Evolutionary conservation across 1,140 invertebrate genomes (phyloP), one percentile per base, ranked within the genome.

Genomic region (Diprion similis): DNA sequence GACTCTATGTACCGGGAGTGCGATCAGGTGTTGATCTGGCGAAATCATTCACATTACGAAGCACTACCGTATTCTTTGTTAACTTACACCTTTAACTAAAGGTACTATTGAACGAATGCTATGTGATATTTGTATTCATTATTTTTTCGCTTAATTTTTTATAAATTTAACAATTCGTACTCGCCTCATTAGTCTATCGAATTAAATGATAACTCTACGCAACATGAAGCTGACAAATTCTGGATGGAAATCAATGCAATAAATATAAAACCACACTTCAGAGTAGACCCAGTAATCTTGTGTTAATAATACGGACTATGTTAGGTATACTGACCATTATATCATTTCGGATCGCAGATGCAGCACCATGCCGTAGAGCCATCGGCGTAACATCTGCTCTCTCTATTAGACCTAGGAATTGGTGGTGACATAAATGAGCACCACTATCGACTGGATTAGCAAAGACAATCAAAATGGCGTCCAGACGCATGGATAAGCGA

Each of bases 401-500:
- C 48, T 51, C n/a, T 51, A n/a, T 51, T 3, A 4, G 51, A 15
- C 51, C n/a, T 17, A 9, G 4, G 11, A 59, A 59, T 59, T 17
- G 51, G 9, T 59, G 51, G n/a, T 15, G 24, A 59, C 6, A 37
- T 37, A 37, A 37, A 37, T 37, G 24, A 37, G 24, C 24, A 37
- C 11, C 51, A 17, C 11, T 13, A 59, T 15, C 51, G 51, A 59
- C 24, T 37, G 51, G 51, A 59, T 59, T 59, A 59, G 11, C 51
- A 17, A 59, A 59, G 51, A 59, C 51, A 59, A 59, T 59, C 51
- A 59, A 59, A 59, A 59, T 59, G 51, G 51, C 9, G 51, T 59
- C 51, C 11, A 59, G 51, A 13, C 51, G 51, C n/a, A 59, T 17
- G 51, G 51, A 59, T 59, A 59, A 59, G 51, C 51, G 4, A 9